These are phyloP conservation scores for Entomobrya proxima DNA, from an alignment of 2,888 invertebrate species.

Conservation along the genomic window DNA sequence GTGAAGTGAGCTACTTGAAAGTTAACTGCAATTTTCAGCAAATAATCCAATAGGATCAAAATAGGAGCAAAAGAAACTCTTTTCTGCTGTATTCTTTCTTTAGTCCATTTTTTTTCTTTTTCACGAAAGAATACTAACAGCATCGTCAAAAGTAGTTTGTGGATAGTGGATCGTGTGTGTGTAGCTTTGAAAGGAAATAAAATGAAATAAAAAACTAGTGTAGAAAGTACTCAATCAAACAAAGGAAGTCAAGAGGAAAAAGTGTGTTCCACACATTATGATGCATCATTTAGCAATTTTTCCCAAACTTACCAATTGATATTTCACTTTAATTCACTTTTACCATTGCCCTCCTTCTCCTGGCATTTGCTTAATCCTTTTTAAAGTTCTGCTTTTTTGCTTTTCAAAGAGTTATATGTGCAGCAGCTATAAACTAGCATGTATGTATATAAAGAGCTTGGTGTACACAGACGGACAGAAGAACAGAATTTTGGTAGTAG, in stretches of 20 bases:
- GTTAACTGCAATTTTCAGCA: conserved; percentile 29
- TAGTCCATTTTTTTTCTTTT: neutral
- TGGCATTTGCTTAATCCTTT: neutral
- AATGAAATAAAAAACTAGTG: conserved; percentile 47
- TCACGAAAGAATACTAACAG: neutral
- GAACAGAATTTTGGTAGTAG: too few species aligned
- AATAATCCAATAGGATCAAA: neutral
- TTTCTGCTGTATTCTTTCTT: neutral
- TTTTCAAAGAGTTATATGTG: neutral
- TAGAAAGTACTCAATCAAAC: conserved; percentile 53
- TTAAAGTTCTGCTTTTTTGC: neutral
- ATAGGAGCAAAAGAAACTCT: neutral
- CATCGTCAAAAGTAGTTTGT: neutral
- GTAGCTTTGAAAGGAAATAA: conserved; percentile 24
- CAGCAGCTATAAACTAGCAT: neutral
- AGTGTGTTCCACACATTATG: conserved; percentile 73
- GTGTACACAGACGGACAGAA: neutral
- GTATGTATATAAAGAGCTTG: neutral
- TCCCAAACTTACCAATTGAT: conserved; percentile 72
- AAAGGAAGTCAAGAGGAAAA: conserved; percentile 64
- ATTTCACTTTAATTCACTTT: conserved; percentile 60
- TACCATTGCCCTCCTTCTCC: neutral
- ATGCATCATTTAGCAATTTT: conserved; percentile 73
- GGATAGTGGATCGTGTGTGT: neutral
- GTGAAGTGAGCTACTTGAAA: neutral